Evolutionary conservation across 2,113 vertebrate genomes (phyloP).

Genomic region (Sorex fumeus): DNA sequence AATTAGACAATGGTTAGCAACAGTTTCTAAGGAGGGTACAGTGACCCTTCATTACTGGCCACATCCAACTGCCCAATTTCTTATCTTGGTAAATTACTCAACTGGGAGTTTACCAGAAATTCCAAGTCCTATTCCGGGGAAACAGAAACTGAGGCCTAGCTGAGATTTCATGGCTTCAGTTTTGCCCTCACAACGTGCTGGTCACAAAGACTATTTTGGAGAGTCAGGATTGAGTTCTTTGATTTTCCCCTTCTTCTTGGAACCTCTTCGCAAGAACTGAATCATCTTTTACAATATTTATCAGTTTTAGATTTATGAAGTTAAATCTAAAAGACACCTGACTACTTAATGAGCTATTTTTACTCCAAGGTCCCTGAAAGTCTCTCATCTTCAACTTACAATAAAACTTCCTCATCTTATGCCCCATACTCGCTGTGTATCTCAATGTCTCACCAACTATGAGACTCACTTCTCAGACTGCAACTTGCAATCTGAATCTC

Average conservation of each 20-base stretch:
- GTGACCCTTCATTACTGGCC: no score
- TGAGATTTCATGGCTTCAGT: no score
- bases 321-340: constrained; percentile 55
- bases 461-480: background rate
- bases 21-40: no score
- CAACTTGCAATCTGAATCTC: constrained; percentile 52
- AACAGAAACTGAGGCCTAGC: no score
- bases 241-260: background rate
- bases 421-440: background rate
- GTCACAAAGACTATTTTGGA: constrained; percentile 20
- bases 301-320: constrained; percentile 42
- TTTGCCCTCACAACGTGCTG: no score
- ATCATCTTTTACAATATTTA: constrained; percentile 50
- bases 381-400: background rate
- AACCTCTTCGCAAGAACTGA: constrained; percentile 29
- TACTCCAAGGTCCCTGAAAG: background rate
- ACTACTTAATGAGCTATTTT: background rate
- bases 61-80: no score
- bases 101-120: no score
- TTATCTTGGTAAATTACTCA: no score
- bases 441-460: background rate
- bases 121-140: no score
- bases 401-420: background rate
- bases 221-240: background rate
- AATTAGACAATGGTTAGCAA: no score